Percentiles rank a stretch among this genome's conserved stretches.
Conservation (phyloP, 2,888 invertebrate species). For the Acleris holmiana region DNA sequence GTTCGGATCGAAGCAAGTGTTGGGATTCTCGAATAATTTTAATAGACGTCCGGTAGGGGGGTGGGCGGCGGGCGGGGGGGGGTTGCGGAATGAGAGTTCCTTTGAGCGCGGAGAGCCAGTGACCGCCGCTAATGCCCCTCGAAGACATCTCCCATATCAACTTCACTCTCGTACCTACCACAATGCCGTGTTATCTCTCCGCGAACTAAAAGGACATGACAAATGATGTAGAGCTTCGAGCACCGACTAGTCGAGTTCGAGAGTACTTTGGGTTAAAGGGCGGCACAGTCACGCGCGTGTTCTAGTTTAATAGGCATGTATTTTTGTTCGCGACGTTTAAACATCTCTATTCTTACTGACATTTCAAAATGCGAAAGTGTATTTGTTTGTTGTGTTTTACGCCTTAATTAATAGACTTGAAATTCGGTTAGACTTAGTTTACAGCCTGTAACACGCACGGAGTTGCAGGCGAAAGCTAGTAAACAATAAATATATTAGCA, state of each 20-base stretch:
- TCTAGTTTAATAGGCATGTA: too few species aligned
- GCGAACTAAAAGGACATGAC: slow-evolving; percentile 31
- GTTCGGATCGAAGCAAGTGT: slow-evolving; percentile 14
- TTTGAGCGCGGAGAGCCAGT: slow-evolving; percentile 67
- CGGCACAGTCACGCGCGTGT: too few species aligned
- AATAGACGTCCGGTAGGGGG: slow-evolving; percentile 68
- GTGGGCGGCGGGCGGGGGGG: slow-evolving; percentile 46
- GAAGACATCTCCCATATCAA: slow-evolving; percentile 61
- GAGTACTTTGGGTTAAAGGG: background rate
- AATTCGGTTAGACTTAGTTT: too few species aligned
- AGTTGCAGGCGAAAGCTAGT: too few species aligned
- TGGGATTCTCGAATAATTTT: slow-evolving; percentile 70
- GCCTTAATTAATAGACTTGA: too few species aligned
- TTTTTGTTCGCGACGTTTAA: too few species aligned
- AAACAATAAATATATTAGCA: too few species aligned
- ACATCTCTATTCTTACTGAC: too few species aligned
- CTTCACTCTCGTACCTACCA: slow-evolving; percentile 21
- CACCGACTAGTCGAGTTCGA: slow-evolving; percentile 4
- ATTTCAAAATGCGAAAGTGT: too few species aligned
- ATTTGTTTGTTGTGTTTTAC: too few species aligned
- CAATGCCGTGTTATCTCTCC: slow-evolving; percentile 14
- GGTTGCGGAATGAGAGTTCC: slow-evolving; percentile 79
- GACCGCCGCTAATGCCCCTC: slow-evolving; percentile 56
- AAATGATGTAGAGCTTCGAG: slow-evolving; percentile 29
- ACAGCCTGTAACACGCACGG: too few species aligned